Conservation (phyloP, 2,888 invertebrate genomes). For the Tipula lateralis region DNA sequence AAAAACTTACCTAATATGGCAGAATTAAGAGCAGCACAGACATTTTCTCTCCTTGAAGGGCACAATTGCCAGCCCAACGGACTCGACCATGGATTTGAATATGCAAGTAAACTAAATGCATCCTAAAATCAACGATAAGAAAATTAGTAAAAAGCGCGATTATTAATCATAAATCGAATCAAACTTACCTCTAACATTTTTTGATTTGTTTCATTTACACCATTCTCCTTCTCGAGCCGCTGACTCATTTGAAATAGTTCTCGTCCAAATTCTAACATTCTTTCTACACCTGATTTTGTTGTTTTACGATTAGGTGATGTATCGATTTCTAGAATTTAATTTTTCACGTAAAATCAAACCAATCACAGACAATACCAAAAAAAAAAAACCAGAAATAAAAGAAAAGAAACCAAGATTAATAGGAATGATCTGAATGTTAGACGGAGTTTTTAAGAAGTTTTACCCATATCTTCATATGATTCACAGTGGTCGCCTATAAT, state of each 20-base stretch:
- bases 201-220: slow-evolving; percentile 72
- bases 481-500: slow-evolving; percentile 56
- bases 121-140: slow-evolving; percentile 57
- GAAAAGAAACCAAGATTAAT: slow-evolving; percentile 36
- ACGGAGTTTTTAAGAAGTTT: slow-evolving; percentile 38
- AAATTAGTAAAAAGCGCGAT: not conserved
- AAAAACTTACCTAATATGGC: slow-evolving; percentile 88
- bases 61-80: slow-evolving; percentile 95
- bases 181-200: slow-evolving; percentile 84
- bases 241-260: slow-evolving; percentile 91
- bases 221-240: slow-evolving; percentile 72
- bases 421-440: not conserved
- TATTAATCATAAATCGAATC: not conserved
- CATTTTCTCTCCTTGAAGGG: slow-evolving; percentile 88
- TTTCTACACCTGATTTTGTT: slow-evolving; percentile 66
- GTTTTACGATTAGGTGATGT: slow-evolving; percentile 45
- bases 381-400: not conserved
- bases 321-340: slow-evolving; percentile 43
- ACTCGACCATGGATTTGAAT: slow-evolving; percentile 96
- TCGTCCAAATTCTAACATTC: slow-evolving; percentile 90
- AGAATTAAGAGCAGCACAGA: slow-evolving; percentile 94
- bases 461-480: slow-evolving; percentile 70
- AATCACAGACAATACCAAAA: not conserved
- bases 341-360: slow-evolving; percentile 25
- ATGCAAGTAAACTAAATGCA: slow-evolving; percentile 95